A percentile compares a stretch with the other conserved stretches of the same genome.
These are phyloP conservation scores for Aspidapion aeneum DNA, from an alignment of 2,888 invertebrate genomes.

Conservation along the genomic window DNA sequence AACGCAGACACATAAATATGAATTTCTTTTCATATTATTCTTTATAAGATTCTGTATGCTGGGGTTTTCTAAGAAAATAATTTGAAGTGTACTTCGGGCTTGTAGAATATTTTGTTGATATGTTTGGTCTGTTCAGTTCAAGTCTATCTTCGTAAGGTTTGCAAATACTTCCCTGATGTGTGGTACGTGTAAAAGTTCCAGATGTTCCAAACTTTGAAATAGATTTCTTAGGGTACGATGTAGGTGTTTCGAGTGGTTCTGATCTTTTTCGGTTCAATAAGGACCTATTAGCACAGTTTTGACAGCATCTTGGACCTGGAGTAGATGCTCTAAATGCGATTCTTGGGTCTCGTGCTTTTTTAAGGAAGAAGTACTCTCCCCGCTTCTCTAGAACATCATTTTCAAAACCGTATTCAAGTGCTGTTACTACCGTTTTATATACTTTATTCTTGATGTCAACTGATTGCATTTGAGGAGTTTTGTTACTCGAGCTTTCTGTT, in stretches of 20 bases:
- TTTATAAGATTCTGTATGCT: too few relatives aligned
- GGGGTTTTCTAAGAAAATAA: too few relatives aligned
- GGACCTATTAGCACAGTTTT: slow-evolving; percentile 12
- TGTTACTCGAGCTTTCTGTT: too few relatives aligned
- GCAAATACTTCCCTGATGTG: slow-evolving; percentile 3
- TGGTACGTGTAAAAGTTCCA: not conserved
- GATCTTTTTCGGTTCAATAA: too few relatives aligned
- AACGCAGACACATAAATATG: too few relatives aligned
- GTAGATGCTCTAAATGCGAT: slow-evolving; percentile 19
- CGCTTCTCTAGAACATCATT: slow-evolving; percentile 33
- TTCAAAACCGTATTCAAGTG: slow-evolving; percentile 35
- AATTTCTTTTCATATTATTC: too few relatives aligned
- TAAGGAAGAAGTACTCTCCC: slow-evolving; percentile 32
- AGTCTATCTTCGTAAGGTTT: slow-evolving; percentile 5
- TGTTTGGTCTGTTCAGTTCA: too few relatives aligned
- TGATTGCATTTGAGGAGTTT: slow-evolving; percentile 9
- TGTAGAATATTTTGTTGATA: too few relatives aligned
- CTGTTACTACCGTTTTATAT: slow-evolving; percentile 33
- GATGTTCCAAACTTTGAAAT: not conserved
- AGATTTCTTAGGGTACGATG: not conserved
- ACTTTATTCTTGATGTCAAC: slow-evolving; percentile 19
- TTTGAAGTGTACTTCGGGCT: too few relatives aligned
- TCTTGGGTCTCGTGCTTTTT: slow-evolving; percentile 16
- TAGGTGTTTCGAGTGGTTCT: not conserved
- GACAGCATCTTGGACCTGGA: slow-evolving; percentile 23